Percentiles rank a stretch among this genome's conserved stretches.
Evolutionary conservation across 1,140 invertebrate species (phyloP).

Genomic region (Papilio polyxenes): DNA sequence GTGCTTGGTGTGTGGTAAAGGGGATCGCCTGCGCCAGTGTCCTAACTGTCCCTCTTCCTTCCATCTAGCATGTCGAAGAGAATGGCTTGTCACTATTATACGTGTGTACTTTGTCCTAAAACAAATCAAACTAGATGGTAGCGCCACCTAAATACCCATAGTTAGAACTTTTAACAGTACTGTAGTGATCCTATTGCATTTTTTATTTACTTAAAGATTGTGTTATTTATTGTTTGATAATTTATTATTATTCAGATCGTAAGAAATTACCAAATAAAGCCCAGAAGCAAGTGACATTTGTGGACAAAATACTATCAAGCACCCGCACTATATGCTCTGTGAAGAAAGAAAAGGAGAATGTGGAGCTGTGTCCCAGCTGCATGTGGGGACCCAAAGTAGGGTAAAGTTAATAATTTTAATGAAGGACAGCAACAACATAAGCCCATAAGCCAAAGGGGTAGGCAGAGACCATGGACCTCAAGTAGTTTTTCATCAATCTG

Average conservation of each 20-base stretch:
- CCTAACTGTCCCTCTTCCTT: slow-evolving; percentile 64
- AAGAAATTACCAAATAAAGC: slow-evolving; percentile 66
- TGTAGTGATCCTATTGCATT: no score
- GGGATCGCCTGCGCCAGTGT: slow-evolving; percentile 54
- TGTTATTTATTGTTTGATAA: not conserved
- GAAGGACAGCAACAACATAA: not conserved
- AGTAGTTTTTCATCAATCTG: no score
- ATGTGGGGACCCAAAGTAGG: slow-evolving; percentile 73
- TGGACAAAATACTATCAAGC: slow-evolving; percentile 70
- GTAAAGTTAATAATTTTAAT: slow-evolving; percentile 41
- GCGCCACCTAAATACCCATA: no score
- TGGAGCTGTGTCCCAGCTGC: slow-evolving; percentile 69
- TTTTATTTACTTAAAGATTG: no score
- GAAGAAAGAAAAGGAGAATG: slow-evolving; percentile 58
- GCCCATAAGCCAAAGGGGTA: no score
- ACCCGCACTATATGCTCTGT: slow-evolving; percentile 63
- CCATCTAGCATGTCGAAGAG: slow-evolving; percentile 61
- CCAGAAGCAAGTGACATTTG: slow-evolving; percentile 53
- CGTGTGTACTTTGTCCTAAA: slow-evolving; percentile 52
- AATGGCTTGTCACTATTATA: slow-evolving; percentile 67
- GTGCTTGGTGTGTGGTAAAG: slow-evolving; percentile 68
- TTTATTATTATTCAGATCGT: slow-evolving; percentile 53
- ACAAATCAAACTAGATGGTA: no score
- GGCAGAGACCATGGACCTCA: no score
- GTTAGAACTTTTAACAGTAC: no score